Evolutionary conservation across 1,140 invertebrate species (phyloP), one percentile per base, ranked within the genome.

Genomic region (Drosophila neocordata): DNA sequence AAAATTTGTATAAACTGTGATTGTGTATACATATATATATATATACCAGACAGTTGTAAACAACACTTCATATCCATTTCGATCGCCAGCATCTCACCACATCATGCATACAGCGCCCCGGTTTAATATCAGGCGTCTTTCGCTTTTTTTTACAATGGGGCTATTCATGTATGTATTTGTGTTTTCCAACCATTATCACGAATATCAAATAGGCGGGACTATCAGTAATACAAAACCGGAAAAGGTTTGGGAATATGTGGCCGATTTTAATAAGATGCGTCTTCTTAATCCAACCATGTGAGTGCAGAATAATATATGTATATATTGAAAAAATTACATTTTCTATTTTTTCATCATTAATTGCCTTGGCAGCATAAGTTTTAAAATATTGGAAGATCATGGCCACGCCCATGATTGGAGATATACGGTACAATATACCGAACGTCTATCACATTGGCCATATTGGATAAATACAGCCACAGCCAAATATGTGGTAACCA

Each of bases 251-350:
- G 95, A 95, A 89, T 95, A 93, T 89, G 93, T 95, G 15, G 94
- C 95, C 1, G 95, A 96, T 91, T 96, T 96, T 70, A 95, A 93
- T 75, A 96, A 96, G 75, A 94, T 95, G 93, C 93, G 94, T 59
- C 93, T 93, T 69, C 91, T 96, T 37, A 95, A 96, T 92, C 95
- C 95, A 9, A 94, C 95, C 18, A 95, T 96, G 95, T 96, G 92
- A 93, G 94, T 74, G 60, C 27, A 24, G 2, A 24, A 24, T 2
- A 24, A 24, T 24, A 24, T 4, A 24, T 24, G 2, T 24, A 2
- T n/a, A n/a, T n/a, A n/a, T n/a, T n/a, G n/a, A n/a, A n/a, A 24
- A 1, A 24, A 24, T 24, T 24, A 24, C 22, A 2, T 24, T 4
- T 2, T 24, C 22, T 24, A 2, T 24, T 24, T 24, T 24, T 24